A percentile compares a stretch with the other conserved stretches of the same genome.
These are phyloP conservation scores for Paracentrotus lividus DNA, from an alignment of 53 echinoderm and acorn worm species.

Conservation along the genomic window DNA sequence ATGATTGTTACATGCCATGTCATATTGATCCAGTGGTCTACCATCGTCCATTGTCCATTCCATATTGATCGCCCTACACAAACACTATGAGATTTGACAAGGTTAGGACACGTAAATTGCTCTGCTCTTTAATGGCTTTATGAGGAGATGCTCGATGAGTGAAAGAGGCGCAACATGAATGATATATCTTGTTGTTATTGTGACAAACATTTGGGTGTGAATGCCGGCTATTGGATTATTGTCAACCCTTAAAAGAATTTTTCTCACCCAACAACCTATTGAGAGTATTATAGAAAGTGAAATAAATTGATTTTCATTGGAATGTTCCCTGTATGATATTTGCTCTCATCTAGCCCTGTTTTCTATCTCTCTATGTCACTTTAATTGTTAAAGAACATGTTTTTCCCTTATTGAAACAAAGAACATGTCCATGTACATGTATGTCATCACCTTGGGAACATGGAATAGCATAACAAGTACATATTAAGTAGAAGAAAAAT, in stretches of 20 bases:
- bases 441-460: background rate
- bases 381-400: background rate
- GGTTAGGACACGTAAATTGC: slow-evolving; percentile 14
- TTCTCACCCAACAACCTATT: slow-evolving; percentile 22
- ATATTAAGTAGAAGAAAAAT: background rate
- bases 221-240: slow-evolving; percentile 25
- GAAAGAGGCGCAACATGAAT: background rate
- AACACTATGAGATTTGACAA: slow-evolving; percentile 44
- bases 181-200: slow-evolving; percentile 30
- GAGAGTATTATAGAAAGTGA: slow-evolving; percentile 29
- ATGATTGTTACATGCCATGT: background rate
- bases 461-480: background rate
- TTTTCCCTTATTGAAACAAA: background rate
- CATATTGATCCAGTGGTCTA: slow-evolving; percentile 36
- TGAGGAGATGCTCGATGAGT: background rate
- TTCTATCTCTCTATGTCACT: background rate
- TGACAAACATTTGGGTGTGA: background rate
- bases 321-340: background rate
- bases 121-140: slow-evolving; percentile 21
- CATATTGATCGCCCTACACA: slow-evolving; percentile 43
- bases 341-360: background rate
- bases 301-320: slow-evolving; percentile 50
- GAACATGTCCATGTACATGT: background rate
- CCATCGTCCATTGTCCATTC: background rate
- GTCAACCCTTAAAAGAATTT: background rate